A percentile compares a stretch with the other conserved stretches of the same genome.
Conservation (phyloP, 2,113 vertebrate species). For the Neogobius melanostomus region DNA sequence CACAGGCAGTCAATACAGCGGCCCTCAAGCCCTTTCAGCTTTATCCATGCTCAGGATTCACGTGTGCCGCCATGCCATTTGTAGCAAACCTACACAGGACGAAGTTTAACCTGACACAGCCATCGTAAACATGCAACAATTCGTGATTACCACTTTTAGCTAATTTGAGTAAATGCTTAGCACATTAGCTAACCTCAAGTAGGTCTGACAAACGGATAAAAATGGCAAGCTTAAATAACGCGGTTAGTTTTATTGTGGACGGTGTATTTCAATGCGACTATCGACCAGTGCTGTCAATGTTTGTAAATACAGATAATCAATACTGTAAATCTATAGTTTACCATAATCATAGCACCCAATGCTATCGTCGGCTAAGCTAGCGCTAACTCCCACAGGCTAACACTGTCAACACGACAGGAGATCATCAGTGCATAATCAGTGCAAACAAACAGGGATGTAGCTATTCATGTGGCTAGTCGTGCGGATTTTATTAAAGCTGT, state of each 20-base stretch:
- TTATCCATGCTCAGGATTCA: not conserved
- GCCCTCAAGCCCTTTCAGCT: constrained; percentile 20
- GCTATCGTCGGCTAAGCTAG: not conserved
- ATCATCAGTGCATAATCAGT: not conserved
- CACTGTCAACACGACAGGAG: not conserved
- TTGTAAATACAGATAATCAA: not conserved
- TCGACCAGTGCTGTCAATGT: not conserved
- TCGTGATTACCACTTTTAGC: constrained; percentile 1
- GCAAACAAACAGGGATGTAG: not conserved
- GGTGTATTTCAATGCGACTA: not conserved
- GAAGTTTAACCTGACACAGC: not conserved
- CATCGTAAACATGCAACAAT: constrained; percentile 3
- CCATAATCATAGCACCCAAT: not conserved
- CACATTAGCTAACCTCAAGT: not conserved
- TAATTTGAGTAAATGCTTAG: constrained; percentile 3
- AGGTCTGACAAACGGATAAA: not conserved
- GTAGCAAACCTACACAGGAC: not conserved
- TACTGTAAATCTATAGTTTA: not conserved
- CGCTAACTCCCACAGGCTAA: not conserved
- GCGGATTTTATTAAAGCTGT: too few relatives aligned
- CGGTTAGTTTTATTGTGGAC: not conserved
- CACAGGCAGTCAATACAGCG: constrained; percentile 12
- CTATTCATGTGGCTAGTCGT: too few relatives aligned
- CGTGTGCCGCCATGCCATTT: not conserved
- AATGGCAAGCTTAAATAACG: not conserved